These are phyloP conservation scores for Formica aserva DNA, from an alignment of 2,888 invertebrate species.

Conservation along the genomic window DNA sequence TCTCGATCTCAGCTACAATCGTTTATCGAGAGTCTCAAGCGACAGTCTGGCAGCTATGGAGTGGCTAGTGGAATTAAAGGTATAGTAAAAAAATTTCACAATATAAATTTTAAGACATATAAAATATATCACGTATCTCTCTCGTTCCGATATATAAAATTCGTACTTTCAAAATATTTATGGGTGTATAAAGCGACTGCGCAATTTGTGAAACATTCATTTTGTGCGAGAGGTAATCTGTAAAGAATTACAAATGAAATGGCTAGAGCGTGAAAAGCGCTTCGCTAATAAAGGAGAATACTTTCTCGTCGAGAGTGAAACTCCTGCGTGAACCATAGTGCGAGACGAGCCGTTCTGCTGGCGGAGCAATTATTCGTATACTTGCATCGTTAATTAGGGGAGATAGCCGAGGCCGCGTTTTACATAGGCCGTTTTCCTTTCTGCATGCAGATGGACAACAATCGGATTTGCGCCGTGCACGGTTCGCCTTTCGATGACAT, in stretches of 20 bases:
- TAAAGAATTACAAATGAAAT: constrained; percentile 16
- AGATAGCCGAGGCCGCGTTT: constrained; percentile 67
- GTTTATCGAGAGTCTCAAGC: constrained; percentile 89
- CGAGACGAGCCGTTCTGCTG: constrained; percentile 76
- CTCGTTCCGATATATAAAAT: not conserved
- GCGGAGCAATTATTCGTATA: constrained; percentile 76
- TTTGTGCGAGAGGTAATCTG: not conserved
- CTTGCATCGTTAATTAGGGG: constrained; percentile 77
- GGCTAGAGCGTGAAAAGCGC: constrained; percentile 18
- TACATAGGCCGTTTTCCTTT: constrained; percentile 54
- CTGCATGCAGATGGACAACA: constrained; percentile 90
- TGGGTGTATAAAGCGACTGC: not conserved
- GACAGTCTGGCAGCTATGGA: constrained; percentile 92
- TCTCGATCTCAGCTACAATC: constrained; percentile 94
- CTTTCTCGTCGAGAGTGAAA: constrained; percentile 83
- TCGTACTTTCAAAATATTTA: not conserved
- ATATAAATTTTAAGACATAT: not conserved
- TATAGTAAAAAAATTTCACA: constrained; percentile 69
- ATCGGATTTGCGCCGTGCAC: constrained; percentile 92
- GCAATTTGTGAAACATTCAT: not conserved
- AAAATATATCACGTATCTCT: not conserved
- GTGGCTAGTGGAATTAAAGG: constrained; percentile 94
- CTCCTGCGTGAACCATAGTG: constrained; percentile 74
- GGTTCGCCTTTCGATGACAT: constrained; percentile 94
- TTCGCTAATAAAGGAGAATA: constrained; percentile 69